Conservation (phyloP, 2,888 invertebrate species). For the Sinelater perroti region DNA sequence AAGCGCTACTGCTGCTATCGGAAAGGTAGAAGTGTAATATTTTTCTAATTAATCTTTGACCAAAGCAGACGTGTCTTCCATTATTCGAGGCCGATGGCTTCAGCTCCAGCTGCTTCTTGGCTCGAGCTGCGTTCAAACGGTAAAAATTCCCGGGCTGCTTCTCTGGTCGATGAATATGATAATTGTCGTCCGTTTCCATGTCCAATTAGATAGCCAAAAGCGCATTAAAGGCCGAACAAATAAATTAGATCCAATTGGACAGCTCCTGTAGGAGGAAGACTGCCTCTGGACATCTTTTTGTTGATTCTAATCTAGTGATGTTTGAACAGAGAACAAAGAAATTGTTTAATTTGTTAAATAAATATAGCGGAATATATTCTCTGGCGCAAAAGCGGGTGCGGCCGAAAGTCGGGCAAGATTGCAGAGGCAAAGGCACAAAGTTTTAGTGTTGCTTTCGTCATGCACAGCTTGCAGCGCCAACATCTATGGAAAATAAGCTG, state of each 20-base stretch:
- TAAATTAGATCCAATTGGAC: background rate
- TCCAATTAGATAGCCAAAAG: slow-evolving; percentile 5
- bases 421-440: slow-evolving; percentile 23
- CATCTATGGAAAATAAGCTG: slow-evolving; percentile 19
- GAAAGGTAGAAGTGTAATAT: slow-evolving; percentile 41
- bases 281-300: background rate
- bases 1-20: slow-evolving; percentile 35
- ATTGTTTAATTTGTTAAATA: background rate
- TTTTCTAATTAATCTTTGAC: slow-evolving; percentile 49
- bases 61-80: slow-evolving; percentile 44
- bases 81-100: slow-evolving; percentile 46
- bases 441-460: slow-evolving; percentile 32
- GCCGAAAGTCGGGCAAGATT: slow-evolving; percentile 23
- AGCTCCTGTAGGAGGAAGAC: too few species aligned
- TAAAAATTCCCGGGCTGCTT: slow-evolving; percentile 8
- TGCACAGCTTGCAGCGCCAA: slow-evolving; percentile 32
- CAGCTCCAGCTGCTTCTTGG: slow-evolving; percentile 44
- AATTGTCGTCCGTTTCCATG: too few species aligned
- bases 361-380: background rate
- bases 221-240: background rate
- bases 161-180: slow-evolving; percentile 4
- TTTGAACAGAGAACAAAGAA: background rate
- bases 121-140: slow-evolving; percentile 29
- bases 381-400: slow-evolving; percentile 26
- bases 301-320: background rate